phyloP scores from a whole-genome alignment of 2,888 invertebrate genomes.

The Eupeodes latifasciatus region DNA sequence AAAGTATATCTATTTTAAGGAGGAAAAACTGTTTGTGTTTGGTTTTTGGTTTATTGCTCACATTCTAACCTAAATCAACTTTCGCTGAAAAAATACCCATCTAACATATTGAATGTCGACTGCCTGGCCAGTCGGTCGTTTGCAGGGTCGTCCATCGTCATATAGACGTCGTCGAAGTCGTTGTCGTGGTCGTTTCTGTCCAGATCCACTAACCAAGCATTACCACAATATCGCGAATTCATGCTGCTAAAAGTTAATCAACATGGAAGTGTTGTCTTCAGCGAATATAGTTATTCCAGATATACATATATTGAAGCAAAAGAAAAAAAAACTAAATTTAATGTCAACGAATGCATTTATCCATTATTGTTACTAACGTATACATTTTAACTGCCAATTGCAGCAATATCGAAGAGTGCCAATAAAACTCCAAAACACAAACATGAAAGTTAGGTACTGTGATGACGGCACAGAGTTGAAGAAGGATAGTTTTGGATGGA shows the following conservation, averaged over 20 bases:
- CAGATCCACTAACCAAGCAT: background rate
- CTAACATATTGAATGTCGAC: background rate
- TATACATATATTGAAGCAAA: background rate
- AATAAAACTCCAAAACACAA: slow-evolving; percentile 31
- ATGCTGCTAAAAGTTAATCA: slow-evolving; percentile 39
- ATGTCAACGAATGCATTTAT: slow-evolving; percentile 67
- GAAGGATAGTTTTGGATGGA: slow-evolving; percentile 2
- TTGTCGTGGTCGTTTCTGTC: background rate
- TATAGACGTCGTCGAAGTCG: background rate
- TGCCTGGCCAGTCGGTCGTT: slow-evolving; percentile 7
- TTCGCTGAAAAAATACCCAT: slow-evolving; percentile 57
- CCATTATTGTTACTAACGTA: slow-evolving; percentile 51
- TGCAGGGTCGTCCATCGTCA: background rate
- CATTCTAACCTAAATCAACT: slow-evolving; percentile 76
- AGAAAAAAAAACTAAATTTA: slow-evolving; percentile 52
- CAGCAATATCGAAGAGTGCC: slow-evolving; percentile 52
- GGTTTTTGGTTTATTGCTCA: slow-evolving; percentile 61
- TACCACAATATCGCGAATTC: slow-evolving; percentile 18
- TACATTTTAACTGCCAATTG: slow-evolving; percentile 61
- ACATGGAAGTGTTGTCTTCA: slow-evolving; percentile 50
- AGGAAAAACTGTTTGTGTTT: slow-evolving; percentile 28
- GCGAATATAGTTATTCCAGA: slow-evolving; percentile 8
- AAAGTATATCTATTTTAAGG: slow-evolving; percentile 64
- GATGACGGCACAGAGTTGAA: background rate
- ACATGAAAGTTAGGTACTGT: slow-evolving; percentile 33